Base-by-base conservation (phyloP, 2,888 invertebrate genomes). In the Eupithecia pulchellata region DNA sequence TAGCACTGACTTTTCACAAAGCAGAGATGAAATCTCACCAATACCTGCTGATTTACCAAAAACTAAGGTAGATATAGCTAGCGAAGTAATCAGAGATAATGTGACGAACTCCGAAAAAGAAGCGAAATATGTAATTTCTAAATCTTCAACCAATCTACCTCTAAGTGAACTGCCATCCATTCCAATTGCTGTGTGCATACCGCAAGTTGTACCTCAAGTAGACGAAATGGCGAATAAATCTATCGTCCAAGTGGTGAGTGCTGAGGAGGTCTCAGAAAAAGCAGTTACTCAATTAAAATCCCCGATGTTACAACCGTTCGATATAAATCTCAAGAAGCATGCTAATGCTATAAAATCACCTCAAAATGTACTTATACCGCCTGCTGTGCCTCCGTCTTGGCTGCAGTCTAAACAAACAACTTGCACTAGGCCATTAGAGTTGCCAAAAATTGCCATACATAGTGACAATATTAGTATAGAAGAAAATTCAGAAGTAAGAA, bases 1-100 rank as follows among this genome's bases (percentile, higher is more conserved):
- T 82, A 91, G 91, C 80, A 88, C 89, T 4, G 92, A 93, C 80
- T 92, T 89, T 81, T 93, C 94, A 34, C 93, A 93, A 84, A 94
- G 93, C 79, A 89, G 91, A 84, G 93, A 93, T 80, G 93, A 93
- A 68, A 72, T 78, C 42, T 76, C 76, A 61, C 74, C 78, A 42
- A 68, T 76, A 67, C 68, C 75, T 66, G 55, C 66, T 29, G 76
- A 78, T 47, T 17, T 69, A 34, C 65, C 71, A 60, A 72, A 73
- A 11, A 66, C 77, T 78, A 84, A 82, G 64, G 68, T 62, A 64
- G 78, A 76, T 71, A 81, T 71, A 57, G 71, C 67, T 64, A 65
- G 64, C 6, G 75, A 74, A 71, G 71, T 72, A 67, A 71, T 67
- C 14, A 67, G 72, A 52, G 72, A 72, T 66, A 64, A 64, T 71